phyloP scores from a whole-genome alignment of 2,797 vertebrate genomes.

The Alosa sapidissima region DNA sequence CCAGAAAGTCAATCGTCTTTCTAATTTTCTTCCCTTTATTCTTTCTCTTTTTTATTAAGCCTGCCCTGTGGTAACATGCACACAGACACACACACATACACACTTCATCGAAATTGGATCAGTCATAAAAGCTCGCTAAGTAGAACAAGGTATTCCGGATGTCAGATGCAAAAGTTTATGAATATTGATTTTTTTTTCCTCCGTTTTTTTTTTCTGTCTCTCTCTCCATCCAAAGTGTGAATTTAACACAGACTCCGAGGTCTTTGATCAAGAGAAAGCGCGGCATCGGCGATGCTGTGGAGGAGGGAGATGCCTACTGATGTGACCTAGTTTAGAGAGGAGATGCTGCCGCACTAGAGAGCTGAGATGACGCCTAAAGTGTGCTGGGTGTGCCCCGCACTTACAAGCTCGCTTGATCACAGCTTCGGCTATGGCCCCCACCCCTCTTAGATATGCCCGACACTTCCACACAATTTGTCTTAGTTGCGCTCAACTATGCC shows the following conservation, averaged over 20 bases:
- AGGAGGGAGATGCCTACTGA: conserved; percentile 64
- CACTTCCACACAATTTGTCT: conserved; percentile 13
- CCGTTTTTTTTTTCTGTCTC: conserved; percentile 10
- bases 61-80: conserved; percentile 10
- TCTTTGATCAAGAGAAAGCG: conserved; percentile 70
- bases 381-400: not conserved
- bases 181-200: conserved; percentile 62
- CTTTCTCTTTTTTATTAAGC: conserved; percentile 19
- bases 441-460: not conserved
- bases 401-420: not conserved
- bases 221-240: conserved; percentile 70
- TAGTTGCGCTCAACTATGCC: not conserved
- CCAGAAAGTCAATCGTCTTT: conserved; percentile 24
- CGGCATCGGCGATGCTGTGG: conserved; percentile 54
- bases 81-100: conserved; percentile 35
- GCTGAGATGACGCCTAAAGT: not conserved
- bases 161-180: conserved; percentile 65
- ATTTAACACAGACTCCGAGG: conserved; percentile 64
- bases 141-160: conserved; percentile 57
- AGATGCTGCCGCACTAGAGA: conserved; percentile 26
- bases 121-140: conserved; percentile 56
- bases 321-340: conserved; percentile 68
- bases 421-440: not conserved
- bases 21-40: not conserved
- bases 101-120: conserved; percentile 41